Conservation (phyloP, 1,140 invertebrate genomes). For the Chelonus insularis region DNA sequence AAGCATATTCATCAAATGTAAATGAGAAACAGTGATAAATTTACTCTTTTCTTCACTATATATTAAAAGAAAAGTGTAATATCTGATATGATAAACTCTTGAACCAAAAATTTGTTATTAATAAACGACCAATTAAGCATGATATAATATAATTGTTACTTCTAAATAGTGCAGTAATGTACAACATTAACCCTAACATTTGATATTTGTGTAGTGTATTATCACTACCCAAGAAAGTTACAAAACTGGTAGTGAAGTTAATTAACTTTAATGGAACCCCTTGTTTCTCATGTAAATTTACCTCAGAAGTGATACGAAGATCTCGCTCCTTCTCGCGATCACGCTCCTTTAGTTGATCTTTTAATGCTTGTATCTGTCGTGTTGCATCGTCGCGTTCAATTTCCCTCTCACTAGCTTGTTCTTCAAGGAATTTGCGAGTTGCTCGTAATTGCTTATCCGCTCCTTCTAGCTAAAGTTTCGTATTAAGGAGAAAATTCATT, state of each 20-base stretch:
- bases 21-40: too few relatives aligned
- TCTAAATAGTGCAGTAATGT: too few relatives aligned
- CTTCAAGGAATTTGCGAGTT: slow-evolving; percentile 76
- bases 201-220: background rate
- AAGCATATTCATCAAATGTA: too few relatives aligned
- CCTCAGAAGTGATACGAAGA: slow-evolving; percentile 51
- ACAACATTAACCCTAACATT: too few relatives aligned
- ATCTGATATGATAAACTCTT: too few relatives aligned
- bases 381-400: slow-evolving; percentile 76
- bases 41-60: slow-evolving; percentile 25
- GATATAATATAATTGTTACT: too few relatives aligned
- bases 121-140: too few relatives aligned
- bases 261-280: slow-evolving; percentile 1
- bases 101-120: too few relatives aligned
- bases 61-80: too few relatives aligned
- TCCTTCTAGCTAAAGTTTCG: slow-evolving; percentile 67
- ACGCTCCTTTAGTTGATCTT: slow-evolving; percentile 66
- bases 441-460: slow-evolving; percentile 77
- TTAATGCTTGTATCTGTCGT: slow-evolving; percentile 64
- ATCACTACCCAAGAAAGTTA: background rate
- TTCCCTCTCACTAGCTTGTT: slow-evolving; percentile 78
- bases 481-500: slow-evolving; percentile 8
- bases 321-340: slow-evolving; percentile 64
- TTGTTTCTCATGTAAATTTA: slow-evolving; percentile 33
- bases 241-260: background rate